A percentile compares a stretch with the other conserved stretches of the same genome.
These are phyloP conservation scores for Uria aalge DNA, from an alignment of 2,113 vertebrate genomes.

Conservation along the genomic window DNA sequence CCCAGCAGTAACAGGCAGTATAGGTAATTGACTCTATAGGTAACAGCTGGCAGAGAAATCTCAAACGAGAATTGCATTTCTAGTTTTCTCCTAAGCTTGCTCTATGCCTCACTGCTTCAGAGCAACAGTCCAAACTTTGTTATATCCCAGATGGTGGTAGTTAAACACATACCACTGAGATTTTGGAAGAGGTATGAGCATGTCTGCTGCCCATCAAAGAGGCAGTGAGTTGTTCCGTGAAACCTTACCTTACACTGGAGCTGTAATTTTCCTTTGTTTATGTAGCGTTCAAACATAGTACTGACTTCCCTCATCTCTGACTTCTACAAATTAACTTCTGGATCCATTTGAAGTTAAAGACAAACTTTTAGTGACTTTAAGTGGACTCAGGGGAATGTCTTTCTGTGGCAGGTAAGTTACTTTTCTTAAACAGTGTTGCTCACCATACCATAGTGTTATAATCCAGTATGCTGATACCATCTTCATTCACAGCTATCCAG, in stretches of 20 bases:
- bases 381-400: not conserved
- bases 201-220: not conserved
- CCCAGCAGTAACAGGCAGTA: not conserved
- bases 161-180: not conserved
- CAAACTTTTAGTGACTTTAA: not conserved
- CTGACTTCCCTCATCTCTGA: not conserved
- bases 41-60: not conserved
- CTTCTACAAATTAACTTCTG: conserved; percentile 33
- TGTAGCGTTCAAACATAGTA: not conserved
- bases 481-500: conserved; percentile 89
- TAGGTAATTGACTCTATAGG: not conserved
- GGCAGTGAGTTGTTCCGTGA: not conserved
- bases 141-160: not conserved
- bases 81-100: not conserved
- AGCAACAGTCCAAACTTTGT: not conserved
- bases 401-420: not conserved
- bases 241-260: not conserved
- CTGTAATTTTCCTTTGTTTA: conserved; percentile 15
- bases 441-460: conserved; percentile 81
- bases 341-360: conserved; percentile 8
- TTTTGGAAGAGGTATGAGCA: not conserved
- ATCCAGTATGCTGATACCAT: conserved; percentile 85
- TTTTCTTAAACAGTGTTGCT: not conserved
- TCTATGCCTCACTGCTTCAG: not conserved
- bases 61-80: not conserved